Base-by-base conservation (phyloP, 2,888 invertebrate species). In the Habrosyne pyritoides region DNA sequence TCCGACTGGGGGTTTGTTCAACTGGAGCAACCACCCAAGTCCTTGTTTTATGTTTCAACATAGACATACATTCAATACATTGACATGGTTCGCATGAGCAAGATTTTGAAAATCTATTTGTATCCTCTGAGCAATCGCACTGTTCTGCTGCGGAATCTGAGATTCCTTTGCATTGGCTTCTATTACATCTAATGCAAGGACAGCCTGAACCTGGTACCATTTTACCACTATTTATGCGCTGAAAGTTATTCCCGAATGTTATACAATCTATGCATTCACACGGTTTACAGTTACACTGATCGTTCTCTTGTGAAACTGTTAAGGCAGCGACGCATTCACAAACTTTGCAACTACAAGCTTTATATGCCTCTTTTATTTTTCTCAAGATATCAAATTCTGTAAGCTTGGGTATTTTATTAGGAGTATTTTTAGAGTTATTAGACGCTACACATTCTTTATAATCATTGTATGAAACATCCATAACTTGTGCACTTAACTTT, bases 321-420 rank as follows among this genome's bases (percentile, higher is more conserved):
- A 66, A 77, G 7, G 65, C 68, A 21, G 57, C 61, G 18, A 86
- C 66, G 50, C 90, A 91, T 64, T 88, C 84, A 53, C 90, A 91
- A 26, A 88, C 77, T 78, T 82, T 88, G 58, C 91, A 90, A 69
- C 80, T 87, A 52, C 91, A 91, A 0, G 83, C 85, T 50, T 83
- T 75, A 52, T 86, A 90, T 14, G 79, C 77, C 60, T 88, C 84
- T 69, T 83, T 86, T 47, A 90, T 70, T 70, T 70, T 81, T 36
- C 69, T 73, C 5, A 85, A 62, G 55, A 90, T 77, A 56, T 90
- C 81, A 46, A 63, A 61, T 36, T 72, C 74, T 14, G 74, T 62
- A 49, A 75, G 28, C 4, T 28, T 52, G 52, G 54, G 59, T 42
- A n/a, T 52, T 10, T 21, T 21, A 48, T 47, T 56, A 1, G 51